Evolutionary conservation across 2,797 vertebrate genomes (phyloP).

Genomic region (Trachurus trachurus): DNA sequence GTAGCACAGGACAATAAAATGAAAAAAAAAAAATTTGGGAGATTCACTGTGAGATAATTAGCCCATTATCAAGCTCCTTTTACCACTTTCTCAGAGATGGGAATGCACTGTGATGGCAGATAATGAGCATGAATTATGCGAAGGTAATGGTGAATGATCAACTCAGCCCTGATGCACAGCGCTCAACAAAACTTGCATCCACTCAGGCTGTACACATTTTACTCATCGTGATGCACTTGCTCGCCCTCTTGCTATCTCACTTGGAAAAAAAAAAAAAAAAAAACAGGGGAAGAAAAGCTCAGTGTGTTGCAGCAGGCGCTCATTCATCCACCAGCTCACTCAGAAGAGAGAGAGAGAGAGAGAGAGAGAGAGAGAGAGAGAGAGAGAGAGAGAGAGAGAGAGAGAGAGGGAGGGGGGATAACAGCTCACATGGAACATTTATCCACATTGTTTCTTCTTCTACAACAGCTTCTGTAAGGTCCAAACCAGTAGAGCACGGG

Average conservation of each 20-base stretch:
- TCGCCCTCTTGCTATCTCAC: slow-evolving; percentile 69
- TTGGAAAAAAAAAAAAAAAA: slow-evolving; percentile 24
- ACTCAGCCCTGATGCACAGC: slow-evolving; percentile 29
- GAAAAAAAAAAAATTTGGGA: neutral
- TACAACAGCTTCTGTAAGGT: slow-evolving; percentile 24
- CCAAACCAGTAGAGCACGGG: neutral
- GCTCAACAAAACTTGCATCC: slow-evolving; percentile 35
- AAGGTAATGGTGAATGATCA: slow-evolving; percentile 58
- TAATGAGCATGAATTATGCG: slow-evolving; percentile 61
- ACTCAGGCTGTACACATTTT: slow-evolving; percentile 42
- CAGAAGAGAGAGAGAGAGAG: slow-evolving; percentile 11
- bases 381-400: too few relatives aligned
- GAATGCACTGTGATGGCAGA: slow-evolving; percentile 42
- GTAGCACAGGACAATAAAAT: slow-evolving; percentile 32
- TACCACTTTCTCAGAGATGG: slow-evolving; percentile 29
- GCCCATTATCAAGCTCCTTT: slow-evolving; percentile 60
- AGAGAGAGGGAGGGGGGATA: too few relatives aligned
- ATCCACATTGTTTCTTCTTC: too few relatives aligned
- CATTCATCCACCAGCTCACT: slow-evolving; percentile 70
- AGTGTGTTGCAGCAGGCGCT: slow-evolving; percentile 68
- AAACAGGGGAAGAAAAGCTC: slow-evolving; percentile 59
- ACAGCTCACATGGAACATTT: slow-evolving; percentile 27
- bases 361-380: too few relatives aligned
- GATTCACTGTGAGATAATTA: slow-evolving; percentile 50
- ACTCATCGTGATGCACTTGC: slow-evolving; percentile 68